Percentiles rank a stretch among this genome's conserved stretches.
Conservation (phyloP, 2,888 invertebrate genomes). For the Syrphus vitripennis region DNA sequence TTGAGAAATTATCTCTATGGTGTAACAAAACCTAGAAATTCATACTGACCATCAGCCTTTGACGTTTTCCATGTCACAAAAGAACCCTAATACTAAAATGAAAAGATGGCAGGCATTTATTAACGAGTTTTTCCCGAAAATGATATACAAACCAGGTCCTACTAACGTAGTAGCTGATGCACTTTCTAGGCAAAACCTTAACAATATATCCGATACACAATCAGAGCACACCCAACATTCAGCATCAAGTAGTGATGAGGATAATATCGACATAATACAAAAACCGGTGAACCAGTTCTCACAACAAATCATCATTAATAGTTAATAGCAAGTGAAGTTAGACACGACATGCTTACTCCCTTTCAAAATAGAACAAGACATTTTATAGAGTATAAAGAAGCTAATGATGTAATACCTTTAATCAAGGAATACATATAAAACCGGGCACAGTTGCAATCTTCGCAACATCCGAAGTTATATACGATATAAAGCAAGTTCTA, state of each 20-base stretch:
- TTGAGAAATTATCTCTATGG: slow-evolving; percentile 1
- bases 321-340: no score
- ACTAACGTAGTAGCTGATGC: slow-evolving; percentile 56
- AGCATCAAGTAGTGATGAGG: neutral
- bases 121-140: slow-evolving; percentile 50
- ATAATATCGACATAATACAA: no score
- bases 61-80: slow-evolving; percentile 56
- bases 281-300: no score
- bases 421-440: no score
- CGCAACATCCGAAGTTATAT: no score
- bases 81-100: slow-evolving; percentile 55
- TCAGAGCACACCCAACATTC: neutral
- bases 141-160: slow-evolving; percentile 51
- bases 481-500: no score
- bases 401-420: no score
- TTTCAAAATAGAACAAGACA: neutral
- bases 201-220: slow-evolving; percentile 27
- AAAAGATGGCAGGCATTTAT: slow-evolving; percentile 54
- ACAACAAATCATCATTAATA: no score
- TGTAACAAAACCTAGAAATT: neutral
- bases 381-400: no score
- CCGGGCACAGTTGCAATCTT: no score
- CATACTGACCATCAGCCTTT: slow-evolving; percentile 67
- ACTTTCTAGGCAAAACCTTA: slow-evolving; percentile 38
- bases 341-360: no score